These are phyloP conservation scores for Idaea straminata DNA, from an alignment of 2,888 invertebrate species.

Conservation along the genomic window DNA sequence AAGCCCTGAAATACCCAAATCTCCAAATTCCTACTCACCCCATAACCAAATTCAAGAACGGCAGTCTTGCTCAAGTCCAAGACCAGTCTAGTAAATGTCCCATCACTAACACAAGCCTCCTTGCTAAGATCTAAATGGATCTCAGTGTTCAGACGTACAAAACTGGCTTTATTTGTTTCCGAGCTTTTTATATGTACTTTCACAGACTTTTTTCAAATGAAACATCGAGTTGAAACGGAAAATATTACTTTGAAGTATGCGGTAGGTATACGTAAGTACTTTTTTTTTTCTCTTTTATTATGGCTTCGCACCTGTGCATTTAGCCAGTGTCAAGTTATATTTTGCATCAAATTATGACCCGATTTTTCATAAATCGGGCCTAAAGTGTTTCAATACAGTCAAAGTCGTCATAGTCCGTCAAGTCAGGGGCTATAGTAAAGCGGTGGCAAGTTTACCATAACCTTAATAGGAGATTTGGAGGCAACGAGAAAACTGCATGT, in stretches of 20 bases:
- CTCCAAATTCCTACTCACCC: not conserved
- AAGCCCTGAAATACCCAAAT: not conserved
- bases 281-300: too few relatives aligned
- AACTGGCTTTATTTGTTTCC: conserved; percentile 18
- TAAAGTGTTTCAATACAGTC: too few relatives aligned
- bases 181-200: conserved; percentile 9
- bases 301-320: too few relatives aligned
- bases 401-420: too few relatives aligned
- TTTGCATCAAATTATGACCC: too few relatives aligned
- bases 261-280: too few relatives aligned
- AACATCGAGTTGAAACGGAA: not conserved
- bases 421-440: too few relatives aligned
- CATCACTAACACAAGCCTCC: conserved; percentile 18
- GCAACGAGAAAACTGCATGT: too few relatives aligned
- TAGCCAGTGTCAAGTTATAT: too few relatives aligned
- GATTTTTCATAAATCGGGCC: too few relatives aligned
- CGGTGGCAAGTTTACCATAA: too few relatives aligned
- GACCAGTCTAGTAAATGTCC: conserved; percentile 13
- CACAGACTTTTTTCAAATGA: not conserved
- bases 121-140: conserved; percentile 38
- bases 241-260: not conserved
- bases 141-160: conserved; percentile 23
- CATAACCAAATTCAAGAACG: conserved; percentile 2
- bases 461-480: too few relatives aligned
- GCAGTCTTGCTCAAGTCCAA: not conserved